phyloP scores from a whole-genome alignment of 2,888 invertebrate species.

The Tolmerus cingulatus region DNA sequence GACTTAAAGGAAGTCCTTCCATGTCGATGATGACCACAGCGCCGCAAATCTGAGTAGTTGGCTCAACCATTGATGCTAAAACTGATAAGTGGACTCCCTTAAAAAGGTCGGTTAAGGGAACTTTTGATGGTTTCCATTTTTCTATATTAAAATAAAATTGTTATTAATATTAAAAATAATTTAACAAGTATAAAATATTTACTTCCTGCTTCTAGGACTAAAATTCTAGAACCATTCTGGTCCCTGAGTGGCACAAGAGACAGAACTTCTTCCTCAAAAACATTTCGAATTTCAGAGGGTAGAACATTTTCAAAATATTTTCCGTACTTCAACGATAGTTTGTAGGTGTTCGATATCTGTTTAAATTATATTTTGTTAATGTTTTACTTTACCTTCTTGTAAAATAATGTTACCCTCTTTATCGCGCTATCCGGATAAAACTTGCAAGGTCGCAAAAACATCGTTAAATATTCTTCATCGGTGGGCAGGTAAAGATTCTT shows the following conservation, averaged over 20 bases:
- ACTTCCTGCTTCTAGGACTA: slow-evolving; percentile 78
- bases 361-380: background rate
- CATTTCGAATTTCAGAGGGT: slow-evolving; percentile 70
- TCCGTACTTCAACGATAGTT: slow-evolving; percentile 71
- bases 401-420: slow-evolving; percentile 68
- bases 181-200: slow-evolving; percentile 55
- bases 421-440: slow-evolving; percentile 85
- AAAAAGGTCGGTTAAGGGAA: slow-evolving; percentile 73
- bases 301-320: slow-evolving; percentile 70
- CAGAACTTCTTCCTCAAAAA: slow-evolving; percentile 72
- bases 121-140: slow-evolving; percentile 79
- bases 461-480: slow-evolving; percentile 77
- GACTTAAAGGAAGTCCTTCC: slow-evolving; percentile 76
- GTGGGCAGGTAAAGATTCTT: slow-evolving; percentile 69
- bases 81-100: slow-evolving; percentile 74
- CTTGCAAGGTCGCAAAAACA: slow-evolving; percentile 86
- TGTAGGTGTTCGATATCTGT: slow-evolving; percentile 55
- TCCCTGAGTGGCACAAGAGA: slow-evolving; percentile 75
- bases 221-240: slow-evolving; percentile 72
- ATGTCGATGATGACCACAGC: slow-evolving; percentile 78
- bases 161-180: background rate
- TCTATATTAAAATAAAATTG: slow-evolving; percentile 64
- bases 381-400: background rate
- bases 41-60: slow-evolving; percentile 79
- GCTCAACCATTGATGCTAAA: slow-evolving; percentile 80